phyloP scores from a whole-genome alignment of 1,140 invertebrate species.

The Eupristina koningsbergeri region DNA sequence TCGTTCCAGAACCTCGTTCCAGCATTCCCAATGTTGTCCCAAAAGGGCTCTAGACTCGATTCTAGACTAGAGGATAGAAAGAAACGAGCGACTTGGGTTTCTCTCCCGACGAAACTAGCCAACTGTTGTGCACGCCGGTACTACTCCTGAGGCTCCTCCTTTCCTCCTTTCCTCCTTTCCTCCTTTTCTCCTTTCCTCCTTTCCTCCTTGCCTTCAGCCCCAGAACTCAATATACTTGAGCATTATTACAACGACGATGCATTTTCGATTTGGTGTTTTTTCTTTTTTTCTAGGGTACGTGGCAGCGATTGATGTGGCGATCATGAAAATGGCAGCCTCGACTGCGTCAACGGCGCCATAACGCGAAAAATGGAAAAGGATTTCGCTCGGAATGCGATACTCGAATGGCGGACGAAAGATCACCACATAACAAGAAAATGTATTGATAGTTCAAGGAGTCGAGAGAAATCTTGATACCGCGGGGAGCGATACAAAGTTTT shows the following conservation, averaged over 20 bases:
- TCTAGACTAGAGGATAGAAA: background rate
- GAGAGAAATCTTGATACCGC: constrained; percentile 23
- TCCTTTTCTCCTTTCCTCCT: too few species aligned
- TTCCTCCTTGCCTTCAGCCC: background rate
- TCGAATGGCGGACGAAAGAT: background rate
- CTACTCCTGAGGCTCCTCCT: background rate
- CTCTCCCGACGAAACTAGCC: constrained; percentile 9
- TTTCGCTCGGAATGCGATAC: constrained; percentile 13
- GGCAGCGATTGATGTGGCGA: constrained; percentile 9
- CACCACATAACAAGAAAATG: constrained; percentile 14
- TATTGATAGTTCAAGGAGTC: background rate
- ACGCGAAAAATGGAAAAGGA: constrained; percentile 2
- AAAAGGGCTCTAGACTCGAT: background rate
- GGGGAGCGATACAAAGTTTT: constrained; percentile 2
- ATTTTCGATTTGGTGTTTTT: constrained; percentile 31
- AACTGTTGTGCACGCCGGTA: constrained; percentile 22
- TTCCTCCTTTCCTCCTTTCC: too few species aligned
- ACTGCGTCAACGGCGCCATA: background rate
- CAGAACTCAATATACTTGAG: background rate
- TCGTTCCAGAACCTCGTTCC: background rate
- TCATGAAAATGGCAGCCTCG: constrained; percentile 12
- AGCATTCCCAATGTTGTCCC: background rate
- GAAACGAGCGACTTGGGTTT: background rate
- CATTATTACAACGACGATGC: constrained; percentile 3
- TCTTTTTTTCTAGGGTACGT: background rate